Evolutionary conservation across 2,113 vertebrate genomes (phyloP).

Genomic region (Syngnathus floridae): DNA sequence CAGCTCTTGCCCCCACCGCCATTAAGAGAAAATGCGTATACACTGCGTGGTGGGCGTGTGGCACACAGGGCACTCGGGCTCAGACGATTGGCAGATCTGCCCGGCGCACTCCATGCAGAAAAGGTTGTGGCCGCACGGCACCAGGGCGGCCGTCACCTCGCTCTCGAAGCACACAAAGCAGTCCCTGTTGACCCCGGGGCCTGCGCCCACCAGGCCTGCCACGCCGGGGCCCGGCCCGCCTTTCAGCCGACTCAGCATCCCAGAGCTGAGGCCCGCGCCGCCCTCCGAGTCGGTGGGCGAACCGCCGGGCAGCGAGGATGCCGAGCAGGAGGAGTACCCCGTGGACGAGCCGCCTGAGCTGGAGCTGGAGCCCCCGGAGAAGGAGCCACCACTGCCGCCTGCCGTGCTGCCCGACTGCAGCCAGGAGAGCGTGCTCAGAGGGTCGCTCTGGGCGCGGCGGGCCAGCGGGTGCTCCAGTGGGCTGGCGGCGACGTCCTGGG

Average conservation of each 20-base stretch:
- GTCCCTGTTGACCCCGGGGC: slow-evolving; percentile 74
- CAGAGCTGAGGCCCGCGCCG: slow-evolving; percentile 54
- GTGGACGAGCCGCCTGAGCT: slow-evolving; percentile 72
- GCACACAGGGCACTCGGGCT: slow-evolving; percentile 89
- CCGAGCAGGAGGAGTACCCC: slow-evolving; percentile 81
- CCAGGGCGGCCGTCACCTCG: slow-evolving; percentile 88
- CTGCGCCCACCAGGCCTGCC: slow-evolving; percentile 52
- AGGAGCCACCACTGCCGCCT: slow-evolving; percentile 73
- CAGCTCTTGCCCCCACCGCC: neutral
- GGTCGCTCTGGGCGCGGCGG: slow-evolving; percentile 83
- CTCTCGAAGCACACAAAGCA: slow-evolving; percentile 92
- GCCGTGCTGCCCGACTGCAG: slow-evolving; percentile 69
- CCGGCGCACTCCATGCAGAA: slow-evolving; percentile 98
- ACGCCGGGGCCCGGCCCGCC: slow-evolving; percentile 55
- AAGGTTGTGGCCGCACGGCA: slow-evolving; percentile 95
- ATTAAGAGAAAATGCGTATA: slow-evolving; percentile 98
- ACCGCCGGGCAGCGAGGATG: slow-evolving; percentile 80
- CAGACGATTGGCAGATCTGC: slow-evolving; percentile 85
- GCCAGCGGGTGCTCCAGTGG: slow-evolving; percentile 80
- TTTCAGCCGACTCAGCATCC: slow-evolving; percentile 68
- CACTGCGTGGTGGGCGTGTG: slow-evolving; percentile 89
- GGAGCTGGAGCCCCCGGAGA: slow-evolving; percentile 76
- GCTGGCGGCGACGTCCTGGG: slow-evolving; percentile 56
- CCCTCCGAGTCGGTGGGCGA: slow-evolving; percentile 80
- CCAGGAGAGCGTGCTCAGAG: slow-evolving; percentile 82